Evolutionary conservation across 2,797 vertebrate genomes (phyloP).

Genomic region (Acanthiza pusilla): DNA sequence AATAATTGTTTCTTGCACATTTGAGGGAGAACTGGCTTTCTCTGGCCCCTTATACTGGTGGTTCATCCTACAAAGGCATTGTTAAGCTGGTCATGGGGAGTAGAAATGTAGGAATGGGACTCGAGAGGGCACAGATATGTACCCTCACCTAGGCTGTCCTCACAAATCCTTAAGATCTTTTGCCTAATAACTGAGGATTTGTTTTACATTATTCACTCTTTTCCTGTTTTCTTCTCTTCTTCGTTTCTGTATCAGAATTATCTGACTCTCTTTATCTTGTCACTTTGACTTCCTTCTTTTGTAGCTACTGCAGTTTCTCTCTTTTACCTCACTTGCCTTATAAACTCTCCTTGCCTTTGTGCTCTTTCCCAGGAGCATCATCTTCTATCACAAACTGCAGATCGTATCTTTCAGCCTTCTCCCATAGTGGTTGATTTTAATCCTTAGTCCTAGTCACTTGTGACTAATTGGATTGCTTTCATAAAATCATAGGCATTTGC

Average conservation of each 20-base stretch:
- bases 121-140: background rate
- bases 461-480: conserved; percentile 13
- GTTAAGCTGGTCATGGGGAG: background rate
- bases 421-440: background rate
- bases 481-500: background rate
- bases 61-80: background rate
- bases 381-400: background rate
- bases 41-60: background rate
- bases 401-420: background rate
- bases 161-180: background rate
- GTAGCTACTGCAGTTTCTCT: background rate
- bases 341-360: background rate
- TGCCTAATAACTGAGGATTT: background rate
- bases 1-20: background rate
- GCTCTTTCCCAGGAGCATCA: background rate
- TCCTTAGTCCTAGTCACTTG: background rate
- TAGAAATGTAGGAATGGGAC: background rate
- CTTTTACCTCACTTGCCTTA: background rate
- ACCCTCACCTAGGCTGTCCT: background rate
- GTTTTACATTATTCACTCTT: background rate
- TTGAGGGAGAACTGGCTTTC: background rate
- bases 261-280: background rate
- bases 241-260: background rate
- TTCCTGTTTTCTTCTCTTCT: background rate
- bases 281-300: background rate